A percentile compares a stretch with the other conserved stretches of the same genome.
Evolutionary conservation across 2,113 vertebrate species (phyloP).

Genomic region (Tilapia sparmanii): DNA sequence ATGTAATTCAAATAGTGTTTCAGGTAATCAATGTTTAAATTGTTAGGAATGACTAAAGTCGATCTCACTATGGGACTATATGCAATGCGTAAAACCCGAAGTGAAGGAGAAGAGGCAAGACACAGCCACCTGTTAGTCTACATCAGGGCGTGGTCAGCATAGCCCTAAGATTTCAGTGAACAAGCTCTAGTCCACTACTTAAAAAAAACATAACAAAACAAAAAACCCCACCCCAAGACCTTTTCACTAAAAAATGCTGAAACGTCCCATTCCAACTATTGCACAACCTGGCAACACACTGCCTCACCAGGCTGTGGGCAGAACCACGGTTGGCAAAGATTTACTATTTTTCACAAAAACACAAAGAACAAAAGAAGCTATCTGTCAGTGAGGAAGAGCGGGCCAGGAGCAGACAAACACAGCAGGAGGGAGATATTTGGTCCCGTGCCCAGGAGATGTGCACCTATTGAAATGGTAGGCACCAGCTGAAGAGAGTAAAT

Average conservation of each 20-base stretch:
- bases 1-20: not conserved
- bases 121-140: not conserved
- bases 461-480: not conserved
- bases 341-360: constrained; percentile 36
- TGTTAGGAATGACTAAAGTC: not conserved
- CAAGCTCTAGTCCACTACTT: not conserved
- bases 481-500: constrained; percentile 8
- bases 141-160: not conserved
- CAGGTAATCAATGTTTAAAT: not conserved
- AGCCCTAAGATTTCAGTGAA: constrained; percentile 3
- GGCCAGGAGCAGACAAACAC: constrained; percentile 17
- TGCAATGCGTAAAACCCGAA: not conserved
- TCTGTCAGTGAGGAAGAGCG: constrained; percentile 13
- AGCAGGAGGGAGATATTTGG: constrained; percentile 36
- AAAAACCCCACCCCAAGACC: not conserved
- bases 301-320: constrained; percentile 14
- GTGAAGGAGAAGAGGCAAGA: not conserved
- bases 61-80: not conserved
- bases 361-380: constrained; percentile 52
- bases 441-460: constrained; percentile 42
- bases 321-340: constrained; percentile 24
- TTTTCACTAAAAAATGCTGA: constrained; percentile 2
- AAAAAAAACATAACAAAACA: not conserved
- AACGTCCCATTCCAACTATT: constrained; percentile 37
- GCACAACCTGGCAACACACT: constrained; percentile 49